Evolutionary conservation across 2,797 vertebrate genomes (phyloP).

Genomic region (Sebastes hopkinsi): DNA sequence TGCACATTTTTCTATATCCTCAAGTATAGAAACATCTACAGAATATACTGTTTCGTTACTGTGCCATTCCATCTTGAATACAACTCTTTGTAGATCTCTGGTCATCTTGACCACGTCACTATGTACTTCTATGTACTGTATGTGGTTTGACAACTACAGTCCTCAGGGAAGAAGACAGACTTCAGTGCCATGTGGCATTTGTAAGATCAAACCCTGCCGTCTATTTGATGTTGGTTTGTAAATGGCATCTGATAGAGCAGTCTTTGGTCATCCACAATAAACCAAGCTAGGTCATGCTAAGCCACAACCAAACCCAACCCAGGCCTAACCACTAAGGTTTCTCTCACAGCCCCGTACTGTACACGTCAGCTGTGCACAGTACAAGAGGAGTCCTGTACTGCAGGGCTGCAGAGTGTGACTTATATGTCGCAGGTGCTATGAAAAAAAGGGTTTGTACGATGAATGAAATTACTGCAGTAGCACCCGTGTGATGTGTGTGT

Average conservation of each 20-base stretch:
- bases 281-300: neutral
- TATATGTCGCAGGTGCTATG: too few relatives aligned
- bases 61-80: neutral
- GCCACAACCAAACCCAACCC: neutral
- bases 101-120: neutral
- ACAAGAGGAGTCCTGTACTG: neutral
- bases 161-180: neutral
- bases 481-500: too few relatives aligned
- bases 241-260: neutral
- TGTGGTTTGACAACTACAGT: neutral
- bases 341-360: neutral
- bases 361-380: neutral
- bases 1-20: neutral
- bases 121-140: neutral
- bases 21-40: neutral
- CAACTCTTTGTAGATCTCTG: neutral
- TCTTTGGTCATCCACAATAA: neutral
- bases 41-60: neutral
- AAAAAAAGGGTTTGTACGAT: too few relatives aligned
- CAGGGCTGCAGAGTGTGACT: too few relatives aligned
- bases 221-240: neutral
- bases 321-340: neutral
- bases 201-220: neutral
- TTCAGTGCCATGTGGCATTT: neutral
- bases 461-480: too few relatives aligned